Evolutionary conservation across 2,888 invertebrate species (phyloP), one percentile per base, ranked within the genome.

Genomic region (Drosophila histrio): DNA sequence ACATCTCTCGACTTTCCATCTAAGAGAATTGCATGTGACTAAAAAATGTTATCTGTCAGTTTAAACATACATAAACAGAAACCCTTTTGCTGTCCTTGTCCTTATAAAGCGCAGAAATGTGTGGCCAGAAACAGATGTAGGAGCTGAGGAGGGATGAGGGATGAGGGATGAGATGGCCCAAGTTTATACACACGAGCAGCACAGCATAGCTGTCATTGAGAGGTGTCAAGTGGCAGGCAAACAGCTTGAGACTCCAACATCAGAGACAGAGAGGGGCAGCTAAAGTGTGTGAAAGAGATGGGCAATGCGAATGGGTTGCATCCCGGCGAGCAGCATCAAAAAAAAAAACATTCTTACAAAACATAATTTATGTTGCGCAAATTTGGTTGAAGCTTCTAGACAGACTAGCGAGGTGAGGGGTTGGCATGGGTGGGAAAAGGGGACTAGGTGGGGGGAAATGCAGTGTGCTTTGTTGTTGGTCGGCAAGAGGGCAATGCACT

Each of bases 361-460:
- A 83, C 88, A 86, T 88, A 83, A 83, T 88, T 83, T 88, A 83
- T 83, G 82, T 82, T 88, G 79, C 79, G 76, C 82, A 83, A 88
- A 88, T 86, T 82, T 83, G 66, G 79, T 54, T 46, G 56, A 17
- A 70, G 49, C 19, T n/a, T 26, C 6, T 24, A 41, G 54, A 43
- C 30, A 32, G 28, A 32, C 17, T 22, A 7, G 3, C 28, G 8
- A 5, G 19, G 15, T 1, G 2, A 21, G 8, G 19, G 8, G 7
- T 0, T 0, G 6, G 4, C 3, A 15, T n/a, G n/a, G 11, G 32
- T 1, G 15, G 34, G 1, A 13, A 32, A n/a, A 2, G 19, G 36
- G 28, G 24, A 9, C 9, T 11, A 11, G 38, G 15, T 8, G 9
- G 30, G n/a, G 38, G 24, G 21, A 46, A 21, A 24, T 76, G 53